These are phyloP conservation scores for Sarcophaga subvicina DNA, from an alignment of 2,888 invertebrate genomes.

Conservation along the genomic window DNA sequence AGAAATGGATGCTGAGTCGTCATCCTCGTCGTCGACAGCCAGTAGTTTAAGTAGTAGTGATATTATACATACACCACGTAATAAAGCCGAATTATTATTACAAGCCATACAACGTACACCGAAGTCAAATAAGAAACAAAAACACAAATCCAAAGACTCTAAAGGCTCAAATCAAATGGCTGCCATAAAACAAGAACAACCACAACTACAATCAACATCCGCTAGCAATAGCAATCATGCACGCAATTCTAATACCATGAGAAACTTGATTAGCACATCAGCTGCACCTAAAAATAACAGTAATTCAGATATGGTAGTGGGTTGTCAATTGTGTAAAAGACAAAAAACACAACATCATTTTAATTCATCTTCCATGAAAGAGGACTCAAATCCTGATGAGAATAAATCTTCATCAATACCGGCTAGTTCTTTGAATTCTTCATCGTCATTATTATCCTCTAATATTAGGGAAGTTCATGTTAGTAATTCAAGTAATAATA, in stretches of 20 bases:
- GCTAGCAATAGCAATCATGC: conserved; percentile 22
- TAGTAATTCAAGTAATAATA: conserved; percentile 19
- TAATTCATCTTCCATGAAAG: conserved; percentile 45
- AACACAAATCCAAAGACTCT: conserved; percentile 68
- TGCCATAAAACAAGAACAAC: conserved; percentile 52
- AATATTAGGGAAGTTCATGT: background rate
- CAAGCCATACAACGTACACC: conserved; percentile 84
- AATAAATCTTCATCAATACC: conserved; percentile 25
- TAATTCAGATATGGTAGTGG: conserved; percentile 48
- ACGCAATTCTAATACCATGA: conserved; percentile 7
- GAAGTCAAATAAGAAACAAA: conserved; percentile 79
- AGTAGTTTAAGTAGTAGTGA: conserved; percentile 75
- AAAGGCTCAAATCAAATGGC: conserved; percentile 62
- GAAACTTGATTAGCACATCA: background rate
- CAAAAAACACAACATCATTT: conserved; percentile 81
- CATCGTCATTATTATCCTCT: background rate
- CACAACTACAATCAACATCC: conserved; percentile 13
- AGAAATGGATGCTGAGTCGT: conserved; percentile 70
- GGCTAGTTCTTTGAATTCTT: conserved; percentile 13
- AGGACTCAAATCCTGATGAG: conserved; percentile 33
- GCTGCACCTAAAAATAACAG: background rate
- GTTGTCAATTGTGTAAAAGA: conserved; percentile 81
- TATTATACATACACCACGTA: conserved; percentile 79
- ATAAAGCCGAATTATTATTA: conserved; percentile 83
- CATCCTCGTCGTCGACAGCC: conserved; percentile 56